A percentile compares a stretch with the other conserved stretches of the same genome.
Conservation (phyloP, 2,797 vertebrate species). For the Otolemur crassicaudatus region DNA sequence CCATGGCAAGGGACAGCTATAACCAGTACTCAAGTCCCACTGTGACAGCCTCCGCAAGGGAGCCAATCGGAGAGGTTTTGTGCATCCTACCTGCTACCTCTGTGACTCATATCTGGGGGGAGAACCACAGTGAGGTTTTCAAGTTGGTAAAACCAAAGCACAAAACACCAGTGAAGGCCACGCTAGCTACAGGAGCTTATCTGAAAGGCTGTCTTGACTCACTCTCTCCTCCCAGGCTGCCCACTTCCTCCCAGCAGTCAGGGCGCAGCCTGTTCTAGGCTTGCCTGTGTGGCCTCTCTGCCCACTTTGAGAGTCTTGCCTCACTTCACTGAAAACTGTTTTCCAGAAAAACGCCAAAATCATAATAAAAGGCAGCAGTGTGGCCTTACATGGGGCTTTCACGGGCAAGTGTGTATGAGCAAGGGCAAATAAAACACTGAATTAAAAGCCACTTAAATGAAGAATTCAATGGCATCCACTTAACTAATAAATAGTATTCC, state of each 20-base stretch:
- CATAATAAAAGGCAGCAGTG: background rate
- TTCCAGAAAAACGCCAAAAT: constrained; percentile 16
- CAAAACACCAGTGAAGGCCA: background rate
- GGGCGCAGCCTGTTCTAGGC: background rate
- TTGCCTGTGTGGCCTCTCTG: background rate
- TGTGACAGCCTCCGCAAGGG: background rate
- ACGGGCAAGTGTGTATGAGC: constrained; percentile 71
- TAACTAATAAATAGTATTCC: constrained; percentile 84
- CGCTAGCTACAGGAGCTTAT: background rate
- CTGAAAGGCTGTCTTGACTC: background rate
- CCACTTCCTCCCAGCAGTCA: constrained; percentile 29
- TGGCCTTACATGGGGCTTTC: constrained; percentile 38
- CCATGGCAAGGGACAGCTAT: background rate
- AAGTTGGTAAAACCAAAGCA: background rate
- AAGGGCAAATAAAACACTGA: constrained; percentile 82
- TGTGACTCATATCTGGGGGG: constrained; percentile 16
- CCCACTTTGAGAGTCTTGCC: constrained; percentile 17
- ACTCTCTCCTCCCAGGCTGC: background rate
- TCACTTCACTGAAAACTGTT: constrained; percentile 30
- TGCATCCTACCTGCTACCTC: background rate
- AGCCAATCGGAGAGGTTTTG: background rate
- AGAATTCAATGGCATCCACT: constrained; percentile 84
- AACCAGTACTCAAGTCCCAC: background rate
- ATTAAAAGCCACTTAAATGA: constrained; percentile 84
- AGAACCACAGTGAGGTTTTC: background rate